Evolutionary conservation across 1,140 invertebrate genomes (phyloP).

Genomic region (Zaprionus africanus): DNA sequence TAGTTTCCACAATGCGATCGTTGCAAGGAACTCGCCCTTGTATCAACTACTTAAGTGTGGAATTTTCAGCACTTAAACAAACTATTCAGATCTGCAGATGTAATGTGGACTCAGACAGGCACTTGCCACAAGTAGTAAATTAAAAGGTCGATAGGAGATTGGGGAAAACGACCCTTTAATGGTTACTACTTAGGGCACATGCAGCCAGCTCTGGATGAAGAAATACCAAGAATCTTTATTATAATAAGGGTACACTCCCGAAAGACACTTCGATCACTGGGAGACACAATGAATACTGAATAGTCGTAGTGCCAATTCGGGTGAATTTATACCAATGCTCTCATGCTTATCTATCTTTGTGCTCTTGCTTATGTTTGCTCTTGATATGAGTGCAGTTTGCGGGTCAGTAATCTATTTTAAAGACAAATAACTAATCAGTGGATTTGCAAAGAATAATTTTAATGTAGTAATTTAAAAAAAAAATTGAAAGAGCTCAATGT

Average conservation of each 20-base stretch:
- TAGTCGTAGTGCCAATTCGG: not conserved
- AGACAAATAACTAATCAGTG: too few relatives aligned
- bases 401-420: not conserved
- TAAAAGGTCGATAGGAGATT: slow-evolving; percentile 40
- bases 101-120: not conserved
- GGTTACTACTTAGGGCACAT: slow-evolving; percentile 71
- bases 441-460: too few relatives aligned
- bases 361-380: slow-evolving; percentile 9
- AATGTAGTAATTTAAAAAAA: too few relatives aligned
- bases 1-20: slow-evolving; percentile 66
- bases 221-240: not conserved
- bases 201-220: not conserved
- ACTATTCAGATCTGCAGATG: not conserved
- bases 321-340: slow-evolving; percentile 53
- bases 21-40: slow-evolving; percentile 49
- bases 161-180: slow-evolving; percentile 57
- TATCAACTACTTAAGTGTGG: slow-evolving; percentile 71
- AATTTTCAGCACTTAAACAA: slow-evolving; percentile 28
- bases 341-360: slow-evolving; percentile 9
- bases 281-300: slow-evolving; percentile 8
- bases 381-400: slow-evolving; percentile 12
- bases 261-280: not conserved
- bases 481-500: not conserved
- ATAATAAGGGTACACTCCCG: not conserved
- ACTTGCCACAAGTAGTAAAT: slow-evolving; percentile 60